Evolutionary conservation across 2,113 vertebrate genomes (phyloP), one percentile per base, ranked within the genome.

Genomic region (Spea multiplicata): DNA sequence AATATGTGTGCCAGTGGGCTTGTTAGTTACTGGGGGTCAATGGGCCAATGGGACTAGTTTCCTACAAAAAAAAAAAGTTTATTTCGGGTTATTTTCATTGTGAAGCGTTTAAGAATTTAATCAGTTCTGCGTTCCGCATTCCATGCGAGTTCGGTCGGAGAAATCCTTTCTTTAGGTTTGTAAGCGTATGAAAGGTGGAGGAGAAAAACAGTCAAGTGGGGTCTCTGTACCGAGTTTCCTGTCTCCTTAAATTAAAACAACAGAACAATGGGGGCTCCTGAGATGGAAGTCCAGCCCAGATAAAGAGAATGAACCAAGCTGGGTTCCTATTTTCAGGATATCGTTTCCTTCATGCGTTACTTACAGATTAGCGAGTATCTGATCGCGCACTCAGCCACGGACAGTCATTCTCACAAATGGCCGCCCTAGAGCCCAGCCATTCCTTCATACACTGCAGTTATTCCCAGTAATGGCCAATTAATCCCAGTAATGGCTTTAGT

Each of bases 191-290:
- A 66, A n/a, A n/a, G 17, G 48, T 74, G 48, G 52, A n/a, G 49
- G 55, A 49, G 50, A 52, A 55, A 67, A 52, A 44, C 5, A 9
- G 14, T 46, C 17, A 6, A 66, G 13, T 46, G 10, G 3, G n/a
- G 48, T 55, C 48, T 16, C 16, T 55, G 12, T 67, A 17, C 30
- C 13, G 9, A 53, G 50, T 5, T 66, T 75, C 73, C 62, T 67
- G 64, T 67, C 64, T 66, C 64, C 64, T 55, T 67, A 55, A 53
- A 66, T 75, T 75, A 66, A 75, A 53, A 75, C 73, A 75, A n/a
- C 64, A 67, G 64, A 67, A 75, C 74, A 75, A 75, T 67, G 14
- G 13, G 13, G 66, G 6, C n/a, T 0, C 1, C 30, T 67, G 3
- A n/a, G 12, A 75, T 13, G 64, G 64, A 75, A 64, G 64, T n/a